Conservation (phyloP, 2,113 vertebrate species). For the Hyla sarda region DNA sequence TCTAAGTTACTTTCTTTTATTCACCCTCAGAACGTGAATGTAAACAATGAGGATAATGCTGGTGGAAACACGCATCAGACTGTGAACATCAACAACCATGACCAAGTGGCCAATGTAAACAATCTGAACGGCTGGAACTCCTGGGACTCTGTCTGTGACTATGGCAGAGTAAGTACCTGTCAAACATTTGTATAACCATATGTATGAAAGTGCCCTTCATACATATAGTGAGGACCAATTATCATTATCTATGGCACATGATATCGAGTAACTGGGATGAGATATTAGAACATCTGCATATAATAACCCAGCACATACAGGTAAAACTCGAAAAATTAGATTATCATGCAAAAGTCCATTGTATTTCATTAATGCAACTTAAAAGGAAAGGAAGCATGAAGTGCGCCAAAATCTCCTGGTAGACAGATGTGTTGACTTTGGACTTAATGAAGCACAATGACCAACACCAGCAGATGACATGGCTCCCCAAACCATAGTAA, state of each 20-base stretch:
- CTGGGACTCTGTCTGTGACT: constrained; percentile 66
- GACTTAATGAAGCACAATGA: too few species aligned
- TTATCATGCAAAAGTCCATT: too few species aligned
- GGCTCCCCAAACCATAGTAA: too few species aligned
- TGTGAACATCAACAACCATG: constrained; percentile 56
- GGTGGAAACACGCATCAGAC: constrained; percentile 58
- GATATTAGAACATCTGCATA: background rate
- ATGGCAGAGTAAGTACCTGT: constrained; percentile 61
- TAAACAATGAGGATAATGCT: constrained; percentile 49
- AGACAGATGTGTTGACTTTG: too few species aligned
- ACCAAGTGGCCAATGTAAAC: constrained; percentile 57
- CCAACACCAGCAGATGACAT: too few species aligned
- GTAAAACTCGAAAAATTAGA: too few species aligned
- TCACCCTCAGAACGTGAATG: constrained; percentile 55
- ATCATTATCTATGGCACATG: background rate
- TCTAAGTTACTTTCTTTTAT: background rate
- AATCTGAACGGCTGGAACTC: constrained; percentile 63
- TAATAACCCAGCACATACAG: too few species aligned
- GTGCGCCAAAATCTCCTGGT: too few species aligned
- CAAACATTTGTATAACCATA: background rate
- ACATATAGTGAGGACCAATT: background rate
- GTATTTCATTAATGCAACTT: too few species aligned
- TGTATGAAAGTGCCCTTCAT: background rate
- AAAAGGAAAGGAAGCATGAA: too few species aligned
- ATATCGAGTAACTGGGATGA: background rate